Percentiles rank a stretch among this genome's conserved stretches.
Conservation (phyloP, 1,140 invertebrate genomes). For the Eriosoma lanigerum region DNA sequence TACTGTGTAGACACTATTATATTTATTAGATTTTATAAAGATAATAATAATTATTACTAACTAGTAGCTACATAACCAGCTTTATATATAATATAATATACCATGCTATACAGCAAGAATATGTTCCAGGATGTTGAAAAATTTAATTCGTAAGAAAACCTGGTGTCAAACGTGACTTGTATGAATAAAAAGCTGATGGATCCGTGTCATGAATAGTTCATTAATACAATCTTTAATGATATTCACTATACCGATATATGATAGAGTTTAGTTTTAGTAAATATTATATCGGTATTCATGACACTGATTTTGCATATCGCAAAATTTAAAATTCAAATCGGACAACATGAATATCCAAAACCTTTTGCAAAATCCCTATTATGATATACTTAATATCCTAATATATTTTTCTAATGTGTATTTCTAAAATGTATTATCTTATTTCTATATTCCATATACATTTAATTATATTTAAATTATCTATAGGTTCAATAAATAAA, state of each 20-base stretch:
- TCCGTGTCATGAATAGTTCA: slow-evolving; percentile 24
- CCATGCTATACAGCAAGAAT: background rate
- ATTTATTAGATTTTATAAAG: too few relatives aligned
- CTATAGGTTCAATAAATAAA: too few relatives aligned
- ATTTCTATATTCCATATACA: too few relatives aligned
- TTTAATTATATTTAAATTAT: too few relatives aligned
- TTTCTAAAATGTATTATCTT: too few relatives aligned
- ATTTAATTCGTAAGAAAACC: slow-evolving; percentile 26
- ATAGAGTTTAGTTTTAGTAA: too few relatives aligned
- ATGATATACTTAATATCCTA: too few relatives aligned
- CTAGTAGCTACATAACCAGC: too few relatives aligned
- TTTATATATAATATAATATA: background rate
- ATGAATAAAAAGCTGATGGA: background rate
- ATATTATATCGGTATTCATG: background rate
- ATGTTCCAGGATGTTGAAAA: slow-evolving; percentile 30
- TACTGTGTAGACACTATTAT: background rate
- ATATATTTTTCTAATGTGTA: too few relatives aligned
- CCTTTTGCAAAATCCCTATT: too few relatives aligned
- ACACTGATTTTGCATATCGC: background rate
- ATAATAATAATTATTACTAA: too few relatives aligned
- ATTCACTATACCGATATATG: background rate
- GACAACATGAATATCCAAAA: background rate
- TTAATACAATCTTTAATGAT: slow-evolving; percentile 12
- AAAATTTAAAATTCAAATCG: background rate
- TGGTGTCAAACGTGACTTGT: slow-evolving; percentile 32